phyloP scores from a whole-genome alignment of 1,140 invertebrate genomes.

The Nomia melanderi region DNA sequence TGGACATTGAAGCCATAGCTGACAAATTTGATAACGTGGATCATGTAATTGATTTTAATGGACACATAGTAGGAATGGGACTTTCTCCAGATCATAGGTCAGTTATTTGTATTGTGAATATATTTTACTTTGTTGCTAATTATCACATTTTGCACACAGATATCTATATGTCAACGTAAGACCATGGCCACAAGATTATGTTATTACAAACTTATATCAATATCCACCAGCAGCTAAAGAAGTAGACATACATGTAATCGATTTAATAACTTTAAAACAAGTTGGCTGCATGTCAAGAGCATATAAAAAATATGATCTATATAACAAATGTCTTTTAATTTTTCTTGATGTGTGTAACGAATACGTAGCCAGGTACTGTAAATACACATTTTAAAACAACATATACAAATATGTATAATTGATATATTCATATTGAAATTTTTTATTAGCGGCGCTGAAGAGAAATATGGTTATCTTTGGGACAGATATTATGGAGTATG shows the following conservation, averaged over 20 bases:
- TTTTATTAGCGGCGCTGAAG: conserved; percentile 90
- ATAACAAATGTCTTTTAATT: conserved; percentile 95
- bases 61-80: conserved; percentile 94
- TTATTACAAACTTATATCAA: conserved; percentile 89
- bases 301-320: conserved; percentile 93
- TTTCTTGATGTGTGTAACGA: conserved; percentile 93
- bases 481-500: conserved; percentile 92
- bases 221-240: conserved; percentile 95
- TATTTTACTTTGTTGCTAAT: neutral
- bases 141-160: conserved; percentile 73
- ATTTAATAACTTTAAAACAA: conserved; percentile 88
- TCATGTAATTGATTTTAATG: conserved; percentile 92
- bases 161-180: conserved; percentile 94
- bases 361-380: conserved; percentile 90
- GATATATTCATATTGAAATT: conserved; percentile 20
- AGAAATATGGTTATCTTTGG: conserved; percentile 93
- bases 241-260: conserved; percentile 95
- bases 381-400: too few relatives aligned
- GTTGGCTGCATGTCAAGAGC: conserved; percentile 92
- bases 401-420: neutral
- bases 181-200: conserved; percentile 91
- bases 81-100: conserved; percentile 92
- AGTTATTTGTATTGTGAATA: conserved; percentile 14
- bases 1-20: conserved; percentile 86
- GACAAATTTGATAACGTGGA: conserved; percentile 90